Conservation (phyloP, 2,888 invertebrate species). For the Cheilosia soror region DNA sequence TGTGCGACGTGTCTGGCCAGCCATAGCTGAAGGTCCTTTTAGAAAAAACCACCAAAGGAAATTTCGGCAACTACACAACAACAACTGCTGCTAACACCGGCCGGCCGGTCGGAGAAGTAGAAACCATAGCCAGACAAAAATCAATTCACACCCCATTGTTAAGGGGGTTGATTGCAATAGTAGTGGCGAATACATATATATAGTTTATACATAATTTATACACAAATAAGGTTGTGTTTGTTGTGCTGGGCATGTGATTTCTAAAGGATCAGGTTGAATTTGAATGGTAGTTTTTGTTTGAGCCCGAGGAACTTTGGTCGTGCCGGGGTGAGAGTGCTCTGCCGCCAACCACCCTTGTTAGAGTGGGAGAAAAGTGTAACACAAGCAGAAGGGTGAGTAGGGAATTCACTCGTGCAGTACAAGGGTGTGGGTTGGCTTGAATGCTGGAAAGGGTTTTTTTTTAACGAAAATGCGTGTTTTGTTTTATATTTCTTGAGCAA, state of each 20-base stretch:
- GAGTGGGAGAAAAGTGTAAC: slow-evolving; percentile 35
- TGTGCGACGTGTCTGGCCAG: not conserved
- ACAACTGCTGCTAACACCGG: slow-evolving; percentile 5
- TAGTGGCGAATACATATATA: slow-evolving; percentile 3
- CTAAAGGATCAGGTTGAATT: slow-evolving; percentile 61
- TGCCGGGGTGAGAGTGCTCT: slow-evolving; percentile 18
- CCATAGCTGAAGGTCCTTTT: slow-evolving; percentile 38
- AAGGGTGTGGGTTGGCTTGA: slow-evolving; percentile 21
- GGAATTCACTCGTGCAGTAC: slow-evolving; percentile 11
- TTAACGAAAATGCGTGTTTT: slow-evolving; percentile 6
- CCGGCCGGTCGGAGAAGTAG: slow-evolving; percentile 4
- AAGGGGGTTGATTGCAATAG: slow-evolving; percentile 42
- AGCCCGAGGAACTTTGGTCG: slow-evolving; percentile 35
- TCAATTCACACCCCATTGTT: slow-evolving; percentile 68
- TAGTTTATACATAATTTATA: not conserved
- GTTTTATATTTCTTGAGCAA: not conserved
- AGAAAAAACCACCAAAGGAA: not conserved
- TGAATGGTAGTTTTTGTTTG: slow-evolving; percentile 27
- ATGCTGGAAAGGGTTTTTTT: slow-evolving; percentile 23
- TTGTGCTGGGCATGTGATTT: slow-evolving; percentile 44
- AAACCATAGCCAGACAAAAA: slow-evolving; percentile 51
- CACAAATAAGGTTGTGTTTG: slow-evolving; percentile 16
- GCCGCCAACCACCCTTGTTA: slow-evolving; percentile 1
- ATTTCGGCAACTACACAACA: slow-evolving; percentile 13
- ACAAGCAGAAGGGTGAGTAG: slow-evolving; percentile 33